A percentile compares a stretch with the other conserved stretches of the same genome.
phyloP scores from a whole-genome alignment of 2,888 invertebrate genomes.

The Drosophila yooni region DNA sequence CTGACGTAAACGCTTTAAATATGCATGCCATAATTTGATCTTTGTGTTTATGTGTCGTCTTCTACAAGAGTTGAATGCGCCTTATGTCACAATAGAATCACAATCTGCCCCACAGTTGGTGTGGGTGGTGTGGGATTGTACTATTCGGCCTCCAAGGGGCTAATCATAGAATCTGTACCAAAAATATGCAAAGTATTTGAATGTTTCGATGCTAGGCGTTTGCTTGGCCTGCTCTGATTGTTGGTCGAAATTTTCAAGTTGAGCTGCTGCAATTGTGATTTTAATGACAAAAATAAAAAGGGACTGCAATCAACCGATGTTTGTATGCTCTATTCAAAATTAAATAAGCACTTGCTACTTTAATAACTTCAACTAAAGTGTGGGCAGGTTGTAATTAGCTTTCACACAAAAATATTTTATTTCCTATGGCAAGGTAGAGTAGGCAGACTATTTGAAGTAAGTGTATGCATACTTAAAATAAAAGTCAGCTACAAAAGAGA shows the following conservation, averaged over 20 bases:
- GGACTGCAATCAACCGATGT: constrained; percentile 11
- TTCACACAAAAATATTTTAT: not conserved
- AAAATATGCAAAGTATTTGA: constrained; percentile 47
- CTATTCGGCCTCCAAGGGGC: constrained; percentile 47
- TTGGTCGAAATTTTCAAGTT: constrained; percentile 25
- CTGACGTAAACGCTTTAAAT: constrained; percentile 76
- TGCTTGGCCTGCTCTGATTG: not conserved
- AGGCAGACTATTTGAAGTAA: constrained; percentile 9
- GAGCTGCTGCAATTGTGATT: constrained; percentile 40
- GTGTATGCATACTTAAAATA: constrained; percentile 22
- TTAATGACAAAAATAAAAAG: constrained; percentile 11
- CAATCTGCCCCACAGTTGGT: not conserved
- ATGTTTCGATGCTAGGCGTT: constrained; percentile 8
- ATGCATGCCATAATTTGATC: constrained; percentile 44
- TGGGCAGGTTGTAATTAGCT: not conserved
- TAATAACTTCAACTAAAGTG: not conserved
- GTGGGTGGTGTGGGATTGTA: not conserved
- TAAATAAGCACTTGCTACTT: not conserved
- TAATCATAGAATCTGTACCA: constrained; percentile 51
- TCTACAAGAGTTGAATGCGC: constrained; percentile 61
- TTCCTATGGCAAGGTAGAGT: not conserved
- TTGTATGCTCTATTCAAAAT: constrained; percentile 12
- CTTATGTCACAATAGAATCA: constrained; percentile 60
- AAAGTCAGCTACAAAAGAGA: constrained; percentile 17
- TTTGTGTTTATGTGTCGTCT: constrained; percentile 1